Percentiles rank a stretch among this genome's conserved stretches.
phyloP scores from a whole-genome alignment of 2,797 vertebrate genomes.

The Argyrosomus regius region DNA sequence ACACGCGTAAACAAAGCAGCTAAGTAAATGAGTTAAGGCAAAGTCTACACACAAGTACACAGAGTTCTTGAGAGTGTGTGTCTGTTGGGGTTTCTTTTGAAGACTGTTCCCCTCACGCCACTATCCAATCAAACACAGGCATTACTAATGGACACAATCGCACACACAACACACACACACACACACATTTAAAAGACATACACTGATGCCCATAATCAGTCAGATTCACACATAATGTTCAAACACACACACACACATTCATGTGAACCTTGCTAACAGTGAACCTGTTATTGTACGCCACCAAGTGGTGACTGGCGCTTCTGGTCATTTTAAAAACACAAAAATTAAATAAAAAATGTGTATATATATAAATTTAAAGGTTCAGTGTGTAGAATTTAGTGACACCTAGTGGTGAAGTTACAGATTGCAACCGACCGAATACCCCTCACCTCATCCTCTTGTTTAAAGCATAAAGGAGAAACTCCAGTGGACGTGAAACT shows the following conservation, averaged over 20 bases:
- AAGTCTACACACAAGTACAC: slow-evolving; percentile 4
- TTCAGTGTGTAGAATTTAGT: too few relatives aligned
- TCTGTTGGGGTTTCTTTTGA: slow-evolving; percentile 52
- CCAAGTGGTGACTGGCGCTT: too few relatives aligned
- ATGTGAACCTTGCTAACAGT: too few relatives aligned
- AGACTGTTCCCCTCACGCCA: slow-evolving; percentile 46
- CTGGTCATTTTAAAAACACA: too few relatives aligned
- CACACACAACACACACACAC: background rate
- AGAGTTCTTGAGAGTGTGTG: slow-evolving; percentile 41
- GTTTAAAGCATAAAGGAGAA: too few relatives aligned
- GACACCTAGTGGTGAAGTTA: too few relatives aligned
- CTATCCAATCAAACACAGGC: slow-evolving; percentile 14
- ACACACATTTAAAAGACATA: background rate
- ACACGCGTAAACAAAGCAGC: background rate
- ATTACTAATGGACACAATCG: background rate
- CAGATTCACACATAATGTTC: background rate
- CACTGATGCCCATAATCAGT: background rate
- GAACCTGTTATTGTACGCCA: too few relatives aligned
- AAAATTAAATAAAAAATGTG: too few relatives aligned
- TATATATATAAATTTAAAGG: too few relatives aligned
- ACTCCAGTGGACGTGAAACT: too few relatives aligned
- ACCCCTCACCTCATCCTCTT: too few relatives aligned
- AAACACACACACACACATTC: background rate
- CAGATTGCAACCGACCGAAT: too few relatives aligned
- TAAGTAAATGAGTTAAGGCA: slow-evolving; percentile 23